Evolutionary conservation across 2,797 vertebrate species (phyloP).

Genomic region (Leuciscus waleckii): DNA sequence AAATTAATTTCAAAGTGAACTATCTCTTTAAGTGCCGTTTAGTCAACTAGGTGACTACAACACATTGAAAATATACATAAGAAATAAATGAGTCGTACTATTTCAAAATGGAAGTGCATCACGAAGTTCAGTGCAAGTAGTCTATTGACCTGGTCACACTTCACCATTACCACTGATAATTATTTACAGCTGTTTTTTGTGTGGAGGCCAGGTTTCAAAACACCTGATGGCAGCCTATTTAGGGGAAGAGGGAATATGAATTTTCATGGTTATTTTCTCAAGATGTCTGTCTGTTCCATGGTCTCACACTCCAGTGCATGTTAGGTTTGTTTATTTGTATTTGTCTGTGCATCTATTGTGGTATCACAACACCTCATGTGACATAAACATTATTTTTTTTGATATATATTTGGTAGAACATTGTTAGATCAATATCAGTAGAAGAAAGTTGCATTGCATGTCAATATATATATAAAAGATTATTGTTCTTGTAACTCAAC

Average conservation of each 20-base stretch:
- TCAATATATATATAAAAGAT: background rate
- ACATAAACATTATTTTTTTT: background rate
- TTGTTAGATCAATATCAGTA: background rate
- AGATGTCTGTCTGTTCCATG: background rate
- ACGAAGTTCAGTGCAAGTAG: background rate
- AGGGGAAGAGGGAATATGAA: background rate
- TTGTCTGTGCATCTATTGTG: background rate
- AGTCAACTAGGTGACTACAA: too few relatives aligned
- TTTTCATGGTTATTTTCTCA: constrained; percentile 16
- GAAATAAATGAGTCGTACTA: background rate
- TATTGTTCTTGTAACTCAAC: constrained; percentile 15
- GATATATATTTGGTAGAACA: background rate
- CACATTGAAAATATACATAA: too few relatives aligned
- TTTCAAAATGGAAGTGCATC: background rate
- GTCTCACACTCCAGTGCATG: background rate
- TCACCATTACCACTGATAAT: constrained; percentile 16
- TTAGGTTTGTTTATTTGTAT: constrained; percentile 4
- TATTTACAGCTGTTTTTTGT: constrained; percentile 31
- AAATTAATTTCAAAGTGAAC: too few relatives aligned
- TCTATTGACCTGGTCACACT: constrained; percentile 20
- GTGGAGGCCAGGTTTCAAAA: constrained; percentile 23
- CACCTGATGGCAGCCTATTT: constrained; percentile 3
- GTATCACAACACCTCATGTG: background rate
- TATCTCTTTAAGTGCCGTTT: too few relatives aligned
- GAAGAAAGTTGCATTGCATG: background rate